phyloP scores from a whole-genome alignment of 1,140 invertebrate species.

The Drosophila varians region DNA sequence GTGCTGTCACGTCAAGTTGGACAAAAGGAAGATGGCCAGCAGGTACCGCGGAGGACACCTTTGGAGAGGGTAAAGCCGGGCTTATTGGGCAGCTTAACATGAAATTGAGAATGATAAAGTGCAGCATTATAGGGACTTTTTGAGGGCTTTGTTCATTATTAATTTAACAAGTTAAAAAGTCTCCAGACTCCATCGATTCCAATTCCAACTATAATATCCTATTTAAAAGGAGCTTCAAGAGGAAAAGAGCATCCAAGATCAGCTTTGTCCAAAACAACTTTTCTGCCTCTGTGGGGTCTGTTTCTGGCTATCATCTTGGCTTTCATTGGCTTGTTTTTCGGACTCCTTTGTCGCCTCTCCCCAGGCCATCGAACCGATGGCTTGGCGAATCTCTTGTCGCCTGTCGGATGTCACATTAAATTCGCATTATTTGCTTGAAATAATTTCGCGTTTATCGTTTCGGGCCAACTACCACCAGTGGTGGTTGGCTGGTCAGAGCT shows the following conservation, averaged over 20 bases:
- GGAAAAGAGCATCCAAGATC: neutral
- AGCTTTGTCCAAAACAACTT: neutral
- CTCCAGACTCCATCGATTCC: neutral
- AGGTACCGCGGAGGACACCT: slow-evolving; percentile 18
- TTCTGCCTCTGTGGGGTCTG: slow-evolving; percentile 29
- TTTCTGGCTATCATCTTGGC: slow-evolving; percentile 23
- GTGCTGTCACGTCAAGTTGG: slow-evolving; percentile 43
- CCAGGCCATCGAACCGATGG: slow-evolving; percentile 1
- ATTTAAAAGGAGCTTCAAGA: no score
- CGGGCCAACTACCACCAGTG: slow-evolving; percentile 13
- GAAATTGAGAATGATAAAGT: slow-evolving; percentile 1
- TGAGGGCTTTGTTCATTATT: neutral
- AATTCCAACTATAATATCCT: no score
- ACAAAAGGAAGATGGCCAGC: slow-evolving; percentile 31
- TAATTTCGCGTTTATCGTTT: slow-evolving; percentile 67
- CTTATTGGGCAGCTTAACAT: neutral
- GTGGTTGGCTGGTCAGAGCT: slow-evolving; percentile 8
- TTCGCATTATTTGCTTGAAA: slow-evolving; percentile 77
- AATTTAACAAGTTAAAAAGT: neutral
- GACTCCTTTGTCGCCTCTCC: neutral
- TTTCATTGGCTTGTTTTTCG: slow-evolving; percentile 52
- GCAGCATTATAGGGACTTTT: neutral
- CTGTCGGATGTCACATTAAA: slow-evolving; percentile 78
- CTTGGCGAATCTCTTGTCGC: slow-evolving; percentile 53
- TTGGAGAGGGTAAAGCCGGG: slow-evolving; percentile 12